Conservation (phyloP, 2,113 vertebrate genomes). For the Melanocharis versteri region DNA sequence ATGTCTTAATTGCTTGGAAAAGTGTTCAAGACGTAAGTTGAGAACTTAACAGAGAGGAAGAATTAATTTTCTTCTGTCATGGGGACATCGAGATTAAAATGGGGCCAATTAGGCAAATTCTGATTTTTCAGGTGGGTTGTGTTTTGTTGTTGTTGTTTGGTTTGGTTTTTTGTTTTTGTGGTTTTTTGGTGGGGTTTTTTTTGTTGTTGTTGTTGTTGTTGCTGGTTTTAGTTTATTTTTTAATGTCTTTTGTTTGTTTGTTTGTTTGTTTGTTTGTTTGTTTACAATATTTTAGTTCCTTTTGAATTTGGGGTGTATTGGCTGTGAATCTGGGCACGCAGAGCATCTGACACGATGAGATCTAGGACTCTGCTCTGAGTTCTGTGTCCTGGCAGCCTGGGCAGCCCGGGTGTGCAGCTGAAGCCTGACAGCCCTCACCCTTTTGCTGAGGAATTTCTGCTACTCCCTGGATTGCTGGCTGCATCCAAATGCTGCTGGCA, state of each 20-base stretch:
- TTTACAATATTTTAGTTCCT: neutral
- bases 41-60: neutral
- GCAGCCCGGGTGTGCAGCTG: neutral
- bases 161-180: neutral
- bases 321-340: neutral
- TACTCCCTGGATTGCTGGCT: neutral
- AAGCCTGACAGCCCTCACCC: neutral
- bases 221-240: no score
- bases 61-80: neutral
- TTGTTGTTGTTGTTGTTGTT: neutral
- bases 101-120: rapidly evolving
- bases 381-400: neutral
- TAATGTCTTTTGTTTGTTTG: no score
- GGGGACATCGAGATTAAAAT: neutral
- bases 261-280: neutral
- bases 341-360: neutral
- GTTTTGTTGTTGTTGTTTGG: neutral
- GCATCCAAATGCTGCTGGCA: neutral
- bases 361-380: neutral
- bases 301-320: rapidly evolving
- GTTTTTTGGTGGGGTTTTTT: neutral
- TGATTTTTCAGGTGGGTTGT: no score
- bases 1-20: neutral
- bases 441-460: neutral
- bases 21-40: neutral